Percentiles rank a stretch among this genome's conserved stretches.
These are phyloP conservation scores for Metaphire vulgaris DNA, from an alignment of 1,140 invertebrate genomes.

Conservation along the genomic window DNA sequence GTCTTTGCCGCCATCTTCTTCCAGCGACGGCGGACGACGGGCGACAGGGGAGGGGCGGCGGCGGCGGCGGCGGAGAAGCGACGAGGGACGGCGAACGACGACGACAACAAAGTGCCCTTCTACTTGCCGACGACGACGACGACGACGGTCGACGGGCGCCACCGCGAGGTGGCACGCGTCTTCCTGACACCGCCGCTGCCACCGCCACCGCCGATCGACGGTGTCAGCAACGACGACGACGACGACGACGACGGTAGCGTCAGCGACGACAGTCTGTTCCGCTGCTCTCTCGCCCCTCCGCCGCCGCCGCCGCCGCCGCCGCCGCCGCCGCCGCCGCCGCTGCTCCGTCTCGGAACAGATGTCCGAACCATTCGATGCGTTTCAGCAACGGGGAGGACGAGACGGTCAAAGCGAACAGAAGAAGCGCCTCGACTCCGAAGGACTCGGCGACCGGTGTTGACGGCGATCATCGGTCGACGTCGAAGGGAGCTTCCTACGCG, in stretches of 20 bases:
- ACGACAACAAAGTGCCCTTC: background rate
- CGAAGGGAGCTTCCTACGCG: too few species aligned
- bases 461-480: too few species aligned
- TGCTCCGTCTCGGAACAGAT: too few species aligned
- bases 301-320: too few species aligned
- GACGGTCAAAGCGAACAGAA: too few species aligned
- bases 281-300: background rate
- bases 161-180: background rate
- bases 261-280: background rate
- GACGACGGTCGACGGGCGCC: too few species aligned
- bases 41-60: background rate
- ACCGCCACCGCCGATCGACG: background rate
- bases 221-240: background rate
- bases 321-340: too few species aligned
- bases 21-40: constrained; percentile 52
- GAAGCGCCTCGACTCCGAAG: too few species aligned
- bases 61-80: background rate
- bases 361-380: too few species aligned
- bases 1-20: constrained; percentile 92
- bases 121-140: background rate
- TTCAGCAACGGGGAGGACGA: too few species aligned
- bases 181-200: background rate
- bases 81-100: background rate
- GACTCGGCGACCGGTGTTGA: too few species aligned
- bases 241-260: background rate